Percentiles rank a stretch among this genome's conserved stretches.
These are phyloP conservation scores for Atractosteus spatula DNA, from an alignment of 2,113 vertebrate species.

Conservation along the genomic window DNA sequence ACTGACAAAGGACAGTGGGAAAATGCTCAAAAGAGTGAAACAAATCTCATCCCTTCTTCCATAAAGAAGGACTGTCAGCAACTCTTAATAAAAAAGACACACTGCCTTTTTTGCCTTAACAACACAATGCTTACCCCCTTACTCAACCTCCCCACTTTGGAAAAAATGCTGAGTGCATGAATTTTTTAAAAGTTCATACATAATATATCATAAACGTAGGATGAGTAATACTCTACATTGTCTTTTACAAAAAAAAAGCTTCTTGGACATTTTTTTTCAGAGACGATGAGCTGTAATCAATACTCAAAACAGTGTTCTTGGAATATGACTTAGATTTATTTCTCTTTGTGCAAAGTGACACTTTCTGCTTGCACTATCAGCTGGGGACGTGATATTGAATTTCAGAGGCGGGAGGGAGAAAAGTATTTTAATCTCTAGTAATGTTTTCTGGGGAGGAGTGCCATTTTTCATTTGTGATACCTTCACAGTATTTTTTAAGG, in stretches of 20 bases:
- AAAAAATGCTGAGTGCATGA: constrained; percentile 60
- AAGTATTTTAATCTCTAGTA: constrained; percentile 63
- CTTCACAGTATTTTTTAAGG: constrained; percentile 9
- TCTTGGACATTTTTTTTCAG: constrained; percentile 76
- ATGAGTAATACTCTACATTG: constrained; percentile 72
- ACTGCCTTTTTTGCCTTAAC: too few relatives aligned
- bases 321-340: constrained; percentile 78
- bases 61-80: too few relatives aligned
- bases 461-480: constrained; percentile 44
- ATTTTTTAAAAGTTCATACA: constrained; percentile 82
- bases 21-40: too few relatives aligned
- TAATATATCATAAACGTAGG: constrained; percentile 84
- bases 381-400: constrained; percentile 61
- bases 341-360: constrained; percentile 71
- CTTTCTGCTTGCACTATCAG: constrained; percentile 64
- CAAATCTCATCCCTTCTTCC: too few relatives aligned
- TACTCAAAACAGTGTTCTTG: constrained; percentile 70
- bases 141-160: background rate
- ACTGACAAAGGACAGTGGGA: too few relatives aligned
- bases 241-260: constrained; percentile 71
- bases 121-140: too few relatives aligned
- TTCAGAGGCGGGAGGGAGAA: constrained; percentile 59
- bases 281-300: constrained; percentile 78
- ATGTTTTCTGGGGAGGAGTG: constrained; percentile 54
- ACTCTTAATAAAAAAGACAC: too few relatives aligned